Percentiles rank a stretch among this genome's conserved stretches.
Conservation (phyloP, 1,140 invertebrate genomes). For the Neodiprion fabricii region DNA sequence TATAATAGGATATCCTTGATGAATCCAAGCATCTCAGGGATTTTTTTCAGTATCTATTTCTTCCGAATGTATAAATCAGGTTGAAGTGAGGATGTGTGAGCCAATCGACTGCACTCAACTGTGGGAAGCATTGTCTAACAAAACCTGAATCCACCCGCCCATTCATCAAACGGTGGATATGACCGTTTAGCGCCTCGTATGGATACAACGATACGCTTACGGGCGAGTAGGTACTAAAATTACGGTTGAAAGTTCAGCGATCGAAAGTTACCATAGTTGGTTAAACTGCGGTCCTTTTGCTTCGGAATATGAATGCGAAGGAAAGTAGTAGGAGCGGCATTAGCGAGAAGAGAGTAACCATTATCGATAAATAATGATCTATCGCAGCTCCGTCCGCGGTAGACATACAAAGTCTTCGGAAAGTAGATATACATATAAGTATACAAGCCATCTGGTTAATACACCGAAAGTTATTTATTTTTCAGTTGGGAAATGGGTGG, state of each 20-base stretch:
- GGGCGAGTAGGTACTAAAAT: not conserved
- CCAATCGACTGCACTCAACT: no score
- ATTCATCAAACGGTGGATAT: no score
- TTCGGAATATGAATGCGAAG: not conserved
- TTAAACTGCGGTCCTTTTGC: not conserved
- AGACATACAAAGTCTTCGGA: not conserved
- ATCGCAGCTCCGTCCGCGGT: not conserved
- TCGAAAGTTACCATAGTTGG: not conserved
- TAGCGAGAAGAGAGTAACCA: not conserved
- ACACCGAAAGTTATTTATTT: not conserved
- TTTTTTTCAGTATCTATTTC: no score
- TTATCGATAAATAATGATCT: constrained; percentile 4
- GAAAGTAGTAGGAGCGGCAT: not conserved
- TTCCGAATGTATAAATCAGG: no score
- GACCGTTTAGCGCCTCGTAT: no score
- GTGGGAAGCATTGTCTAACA: no score
- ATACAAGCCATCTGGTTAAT: not conserved
- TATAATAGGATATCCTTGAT: no score
- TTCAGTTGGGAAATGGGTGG: not conserved
- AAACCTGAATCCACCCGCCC: no score
- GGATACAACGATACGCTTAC: not conserved
- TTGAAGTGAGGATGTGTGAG: no score
- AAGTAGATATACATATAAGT: not conserved
- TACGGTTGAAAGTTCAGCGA: not conserved
- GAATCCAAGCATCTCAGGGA: no score